A percentile compares a stretch with the other conserved stretches of the same genome.
These are phyloP conservation scores for Dasyurus viverrinus DNA, from an alignment of 2,113 vertebrate genomes.

Conservation along the genomic window DNA sequence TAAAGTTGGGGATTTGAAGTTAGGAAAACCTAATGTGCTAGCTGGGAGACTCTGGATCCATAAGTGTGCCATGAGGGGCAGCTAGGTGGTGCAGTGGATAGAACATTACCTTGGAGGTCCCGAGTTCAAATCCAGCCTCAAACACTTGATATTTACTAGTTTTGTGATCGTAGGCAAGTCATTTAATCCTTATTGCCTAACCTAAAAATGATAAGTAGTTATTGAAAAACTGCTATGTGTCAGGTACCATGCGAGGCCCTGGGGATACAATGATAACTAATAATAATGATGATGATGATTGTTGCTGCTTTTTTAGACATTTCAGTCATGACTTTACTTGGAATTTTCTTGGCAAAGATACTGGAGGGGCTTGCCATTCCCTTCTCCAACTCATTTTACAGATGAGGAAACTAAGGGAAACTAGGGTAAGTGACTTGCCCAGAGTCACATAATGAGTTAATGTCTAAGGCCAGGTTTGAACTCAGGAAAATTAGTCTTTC, in stretches of 20 bases:
- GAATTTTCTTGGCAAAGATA: background rate
- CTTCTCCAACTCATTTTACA: background rate
- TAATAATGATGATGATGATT: background rate
- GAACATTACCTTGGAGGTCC: too few species aligned
- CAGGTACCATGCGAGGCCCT: background rate
- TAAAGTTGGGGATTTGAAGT: background rate
- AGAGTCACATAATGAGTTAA: too few species aligned
- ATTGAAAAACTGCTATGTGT: background rate
- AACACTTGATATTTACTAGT: too few species aligned
- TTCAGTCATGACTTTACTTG: background rate
- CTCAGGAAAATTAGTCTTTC: too few species aligned
- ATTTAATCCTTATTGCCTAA: too few species aligned
- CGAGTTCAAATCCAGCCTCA: too few species aligned
- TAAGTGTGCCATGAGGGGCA: too few species aligned
- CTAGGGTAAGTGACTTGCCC: background rate
- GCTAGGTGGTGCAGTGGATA: too few species aligned
- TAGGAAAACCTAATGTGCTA: background rate
- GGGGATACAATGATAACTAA: background rate
- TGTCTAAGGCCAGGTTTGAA: too few species aligned
- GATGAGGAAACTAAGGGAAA: background rate
- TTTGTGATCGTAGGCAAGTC: too few species aligned
- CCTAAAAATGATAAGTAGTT: background rate
- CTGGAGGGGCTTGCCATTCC: background rate
- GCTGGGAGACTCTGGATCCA: background rate
- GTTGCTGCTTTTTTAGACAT: background rate